These are phyloP conservation scores for Zaprionus nigranus DNA, from an alignment of 1,140 invertebrate species.

Conservation along the genomic window DNA sequence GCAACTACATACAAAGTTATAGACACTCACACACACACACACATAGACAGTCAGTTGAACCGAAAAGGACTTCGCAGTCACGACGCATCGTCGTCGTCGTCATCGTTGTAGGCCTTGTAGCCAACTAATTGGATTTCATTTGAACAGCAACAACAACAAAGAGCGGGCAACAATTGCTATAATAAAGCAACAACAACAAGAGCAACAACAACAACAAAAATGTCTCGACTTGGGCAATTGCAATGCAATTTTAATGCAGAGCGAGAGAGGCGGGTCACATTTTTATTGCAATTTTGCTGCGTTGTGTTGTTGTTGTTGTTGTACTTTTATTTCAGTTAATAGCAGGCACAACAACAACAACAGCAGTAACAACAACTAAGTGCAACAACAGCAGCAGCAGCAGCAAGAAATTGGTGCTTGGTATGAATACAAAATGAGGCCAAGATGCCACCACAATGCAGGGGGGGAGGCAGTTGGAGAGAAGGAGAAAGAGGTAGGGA, in stretches of 20 bases:
- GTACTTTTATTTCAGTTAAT: conserved; percentile 82
- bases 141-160: conserved; percentile 60
- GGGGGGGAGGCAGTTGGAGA: conserved; percentile 1
- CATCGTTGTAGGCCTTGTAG: conserved; percentile 73
- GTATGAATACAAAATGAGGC: conserved; percentile 82
- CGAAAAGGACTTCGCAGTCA: conserved; percentile 63
- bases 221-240: conserved; percentile 68
- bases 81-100: conserved; percentile 59
- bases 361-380: conserved; percentile 40
- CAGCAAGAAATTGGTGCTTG: conserved; percentile 79
- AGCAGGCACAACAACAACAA: conserved; percentile 52
- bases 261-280: conserved; percentile 71
- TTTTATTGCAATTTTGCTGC: conserved; percentile 75
- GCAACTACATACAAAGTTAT: conserved; percentile 20
- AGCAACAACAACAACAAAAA: conserved; percentile 39
- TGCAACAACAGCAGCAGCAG: conserved; percentile 40
- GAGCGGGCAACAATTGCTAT: conserved; percentile 57
- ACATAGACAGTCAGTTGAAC: neutral
- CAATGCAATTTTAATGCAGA: conserved; percentile 84
- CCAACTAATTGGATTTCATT: conserved; percentile 83
- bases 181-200: conserved; percentile 55
- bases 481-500: neutral
- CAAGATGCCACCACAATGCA: conserved; percentile 73
- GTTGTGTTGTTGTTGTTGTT: conserved; percentile 7
- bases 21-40: neutral